Base-by-base conservation (phyloP, 2,797 vertebrate species). In the Mastacembelus armatus region DNA sequence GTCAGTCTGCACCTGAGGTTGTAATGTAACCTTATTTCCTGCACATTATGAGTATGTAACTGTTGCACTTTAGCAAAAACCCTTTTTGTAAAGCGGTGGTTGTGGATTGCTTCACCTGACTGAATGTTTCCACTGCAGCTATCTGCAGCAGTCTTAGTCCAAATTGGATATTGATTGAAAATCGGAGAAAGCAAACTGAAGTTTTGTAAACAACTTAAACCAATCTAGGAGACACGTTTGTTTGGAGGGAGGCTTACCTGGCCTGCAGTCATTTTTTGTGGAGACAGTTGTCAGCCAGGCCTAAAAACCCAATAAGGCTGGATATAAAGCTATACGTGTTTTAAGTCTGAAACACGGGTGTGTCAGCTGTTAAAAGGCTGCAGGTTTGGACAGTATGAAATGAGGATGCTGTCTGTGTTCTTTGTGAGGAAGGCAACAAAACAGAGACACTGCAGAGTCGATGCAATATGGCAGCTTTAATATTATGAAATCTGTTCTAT, bases 321-420 rank as follows among this genome's bases (percentile, higher is more conserved):
- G n/a, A n/a, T n/a, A n/a, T n/a, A n/a, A n/a, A n/a, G n/a, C n/a
- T n/a, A n/a, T n/a, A n/a, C n/a, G n/a, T n/a, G n/a, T n/a, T n/a
- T n/a, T n/a, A n/a, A n/a, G n/a, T n/a, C n/a, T n/a, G n/a, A n/a
- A n/a, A n/a, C n/a, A n/a, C n/a, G n/a, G n/a, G 38, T 32, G 52
- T 21, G 19, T 21, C 49, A 26, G 54, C 19, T 50, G 45, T 68
- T 77, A 63, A 32, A 43, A 16, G 22, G 43, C 14, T 5, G 4
- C 22, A 32, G 49, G 32, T 56, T 26, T 22, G 42, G 19, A 24
- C 2, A 0, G 27, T 14, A 8, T 32, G 5, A 36, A 57, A 51
- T 63, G 58, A 71, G 50, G 36, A 59, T 14, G 15, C 21, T 30
- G 18, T 56, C 16, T 29, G 10, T 57, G 48, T 45, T 32, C 32